Evolutionary conservation across 2,113 vertebrate species (phyloP).

Genomic region (Notiomystis cincta): DNA sequence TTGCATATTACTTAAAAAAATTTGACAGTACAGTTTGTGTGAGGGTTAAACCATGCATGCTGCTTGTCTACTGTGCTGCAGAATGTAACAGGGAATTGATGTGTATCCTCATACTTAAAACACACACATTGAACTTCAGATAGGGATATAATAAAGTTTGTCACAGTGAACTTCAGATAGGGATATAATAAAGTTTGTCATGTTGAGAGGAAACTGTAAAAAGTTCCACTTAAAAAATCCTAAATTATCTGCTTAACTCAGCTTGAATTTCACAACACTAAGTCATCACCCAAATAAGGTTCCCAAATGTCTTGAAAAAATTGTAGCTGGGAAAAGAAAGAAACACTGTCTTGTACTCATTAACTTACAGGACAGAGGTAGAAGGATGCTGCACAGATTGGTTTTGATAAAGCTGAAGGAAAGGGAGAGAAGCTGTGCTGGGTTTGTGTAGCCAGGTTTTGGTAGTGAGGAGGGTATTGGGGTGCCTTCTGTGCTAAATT

Average conservation of each 20-base stretch:
- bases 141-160: background rate
- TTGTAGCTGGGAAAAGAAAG: background rate
- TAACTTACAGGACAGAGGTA: background rate
- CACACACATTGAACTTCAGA: background rate
- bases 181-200: too few relatives aligned
- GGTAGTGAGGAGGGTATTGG: background rate
- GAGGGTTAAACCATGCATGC: background rate
- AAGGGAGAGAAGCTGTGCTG: background rate
- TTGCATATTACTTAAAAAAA: background rate
- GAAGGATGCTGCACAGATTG: background rate
- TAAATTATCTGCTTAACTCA: background rate
- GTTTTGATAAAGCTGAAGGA: background rate
- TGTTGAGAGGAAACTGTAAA: background rate
- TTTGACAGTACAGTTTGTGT: background rate
- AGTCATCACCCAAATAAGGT: background rate
- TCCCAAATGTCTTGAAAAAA: background rate
- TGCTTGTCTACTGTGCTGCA: background rate
- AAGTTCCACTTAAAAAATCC: background rate
- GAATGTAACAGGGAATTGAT: background rate
- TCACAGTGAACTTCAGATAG: too few relatives aligned
- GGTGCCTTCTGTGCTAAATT: background rate
- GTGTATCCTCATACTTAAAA: background rate
- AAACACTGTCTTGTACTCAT: background rate
- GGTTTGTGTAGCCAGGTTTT: background rate
- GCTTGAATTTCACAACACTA: background rate